Base-by-base conservation (phyloP, 2,113 vertebrate genomes). In the Monarcha castaneiventris region DNA sequence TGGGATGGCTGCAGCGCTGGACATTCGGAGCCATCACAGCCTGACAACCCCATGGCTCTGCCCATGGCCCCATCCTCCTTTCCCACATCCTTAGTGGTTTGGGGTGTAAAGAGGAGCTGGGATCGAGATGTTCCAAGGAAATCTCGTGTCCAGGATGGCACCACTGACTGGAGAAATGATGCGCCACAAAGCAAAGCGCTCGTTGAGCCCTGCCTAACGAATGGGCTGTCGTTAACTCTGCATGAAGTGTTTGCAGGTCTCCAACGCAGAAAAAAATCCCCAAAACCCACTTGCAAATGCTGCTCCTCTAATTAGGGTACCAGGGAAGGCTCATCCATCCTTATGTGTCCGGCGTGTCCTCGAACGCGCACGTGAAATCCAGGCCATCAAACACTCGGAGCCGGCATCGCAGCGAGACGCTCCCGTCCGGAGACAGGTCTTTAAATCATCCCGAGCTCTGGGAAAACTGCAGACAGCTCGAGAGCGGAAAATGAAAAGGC, bases 401-500 rank as follows among this genome's bases (percentile, higher is more conserved):
- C 69, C 29, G 6, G 26, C 16, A 2, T 63, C 73, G 13, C 94
- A 81, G 95, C 81, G 8, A 85, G 82, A 72, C 14, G 69, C 94
- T 95, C 86, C 91, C 0, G 10, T 27, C 82, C 52, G 4, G 19
- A 96, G 93, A 93, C 92, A 95, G 90, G 87, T 96, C 92, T 26
- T 78, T 95, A 94, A 96, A 96, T 95, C 94, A 92, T 92, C 80
- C 49, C 0, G 25, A 90, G 87, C 39, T 2, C 91, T 58, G 85
- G 75, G 92, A n/a, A 80, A 85, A 77, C 25, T 54, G 72, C 88
- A 87, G 94, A 67, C 93, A 88, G 93, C 82, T 96, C 13, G 1
- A 79, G 84, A 97, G 55, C 0, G 0, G 78, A 93, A 87, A 96
- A 95, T 90, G 93, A 94, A 94, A 96, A 92, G 94, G 91, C 30